Base-by-base conservation (phyloP, 2,888 invertebrate species). In the Lithophane ornitopus region DNA sequence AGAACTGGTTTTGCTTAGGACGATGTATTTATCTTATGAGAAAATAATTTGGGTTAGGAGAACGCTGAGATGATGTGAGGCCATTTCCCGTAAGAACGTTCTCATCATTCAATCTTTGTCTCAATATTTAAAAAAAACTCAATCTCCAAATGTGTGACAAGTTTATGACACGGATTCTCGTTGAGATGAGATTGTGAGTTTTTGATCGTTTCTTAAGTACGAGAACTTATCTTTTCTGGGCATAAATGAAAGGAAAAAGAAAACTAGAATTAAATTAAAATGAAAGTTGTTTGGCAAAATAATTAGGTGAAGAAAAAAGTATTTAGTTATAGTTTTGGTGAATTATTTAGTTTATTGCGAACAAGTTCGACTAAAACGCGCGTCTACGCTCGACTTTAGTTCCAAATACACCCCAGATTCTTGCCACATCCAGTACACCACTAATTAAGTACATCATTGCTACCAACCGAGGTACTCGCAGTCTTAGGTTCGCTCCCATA, bases 401-500 rank as follows among this genome's bases (percentile, higher is more conserved):
- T n/a, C 1, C 2, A 69, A 56, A 49, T 52, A 61, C 11, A 62
- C 11, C 1, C 11, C 19, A 6, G 3, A 12, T 46, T 12, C 2
- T 9, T 41, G 59, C 1, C 74, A 61, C 75, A 46, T 84, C 86
- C 59, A 81, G 84, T 56, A 44, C 4, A 73, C 52, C 52, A 56
- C 34, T 39, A 52, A 74, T 66, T 39, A 74, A 63, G 16, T 78
- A 84, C 26, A 80, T 85, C 85, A 61, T 39, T 63, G 87, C 58
- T 41, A 34, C 69, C 70, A 75, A 88, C 90, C 88, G 88, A 91
- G 89, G 90, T 91, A 90, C 92, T 91, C 92, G 91, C 92, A 94
- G 92, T 94, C 94, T 94, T 92, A 93, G 92, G 88, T 90, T 88
- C 90, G 90, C 92, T 91, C 89, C 91, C 94, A 93, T 95, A 95